phyloP scores from a whole-genome alignment of 1,140 invertebrate species.

The Leptestheria dahalacensis region DNA sequence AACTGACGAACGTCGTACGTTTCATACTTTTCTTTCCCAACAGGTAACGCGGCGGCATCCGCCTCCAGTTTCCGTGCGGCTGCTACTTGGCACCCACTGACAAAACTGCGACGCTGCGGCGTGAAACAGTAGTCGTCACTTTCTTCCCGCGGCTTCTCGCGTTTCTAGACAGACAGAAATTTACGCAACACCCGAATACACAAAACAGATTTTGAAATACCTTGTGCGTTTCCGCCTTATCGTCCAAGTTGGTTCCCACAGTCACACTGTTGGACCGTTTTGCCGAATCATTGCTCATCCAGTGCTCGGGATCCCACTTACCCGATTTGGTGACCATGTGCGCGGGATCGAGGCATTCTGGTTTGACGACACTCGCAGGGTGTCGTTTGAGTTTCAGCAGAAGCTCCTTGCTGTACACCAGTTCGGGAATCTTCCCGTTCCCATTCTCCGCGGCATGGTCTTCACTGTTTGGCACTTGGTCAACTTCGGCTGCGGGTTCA shows the following conservation, averaged over 20 bases:
- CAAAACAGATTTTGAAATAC: neutral
- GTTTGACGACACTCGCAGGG: constrained; percentile 1
- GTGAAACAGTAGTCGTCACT: constrained; percentile 8
- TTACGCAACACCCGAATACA: neutral
- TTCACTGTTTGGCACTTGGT: no score
- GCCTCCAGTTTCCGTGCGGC: constrained; percentile 26
- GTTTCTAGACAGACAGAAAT: neutral
- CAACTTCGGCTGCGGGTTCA: no score
- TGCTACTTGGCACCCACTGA: constrained; percentile 52
- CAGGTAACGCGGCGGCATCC: neutral
- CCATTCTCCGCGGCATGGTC: no score
- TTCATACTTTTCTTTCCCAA: constrained; percentile 1
- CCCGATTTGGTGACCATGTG: constrained; percentile 22
- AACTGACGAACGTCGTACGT: neutral
- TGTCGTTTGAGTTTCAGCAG: constrained; percentile 13
- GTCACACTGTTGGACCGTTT: neutral
- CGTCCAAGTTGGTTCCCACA: neutral
- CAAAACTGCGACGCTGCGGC: constrained; percentile 68
- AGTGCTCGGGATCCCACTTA: constrained; percentile 44
- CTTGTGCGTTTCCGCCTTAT: no score
- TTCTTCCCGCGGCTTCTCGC: no score
- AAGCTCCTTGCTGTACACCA: neutral
- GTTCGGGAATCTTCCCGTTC: neutral
- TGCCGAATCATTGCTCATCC: constrained; percentile 30
- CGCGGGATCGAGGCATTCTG: neutral